Percentiles rank a stretch among this genome's conserved stretches.
Evolutionary conservation across 2,888 invertebrate genomes (phyloP).

Genomic region (Yponomeuta sedellus): DNA sequence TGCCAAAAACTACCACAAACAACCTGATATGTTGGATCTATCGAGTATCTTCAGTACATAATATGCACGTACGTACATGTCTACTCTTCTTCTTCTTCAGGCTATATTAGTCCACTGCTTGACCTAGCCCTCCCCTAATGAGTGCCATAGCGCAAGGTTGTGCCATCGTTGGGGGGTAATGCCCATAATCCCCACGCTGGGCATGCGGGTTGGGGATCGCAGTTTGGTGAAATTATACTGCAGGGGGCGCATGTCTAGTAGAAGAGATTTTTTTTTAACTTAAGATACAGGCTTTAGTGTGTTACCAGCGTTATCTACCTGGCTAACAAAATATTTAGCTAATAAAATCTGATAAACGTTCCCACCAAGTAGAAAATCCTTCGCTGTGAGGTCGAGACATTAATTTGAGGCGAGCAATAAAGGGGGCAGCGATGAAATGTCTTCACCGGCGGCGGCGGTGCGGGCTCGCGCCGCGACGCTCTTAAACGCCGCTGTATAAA

Average conservation of each 20-base stretch:
- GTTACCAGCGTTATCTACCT: not conserved
- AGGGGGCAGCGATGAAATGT: constrained; percentile 58
- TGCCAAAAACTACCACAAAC: not conserved
- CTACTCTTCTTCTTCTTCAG: too few relatives aligned
- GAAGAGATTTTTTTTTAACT: not conserved
- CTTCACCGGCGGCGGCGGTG: constrained; percentile 43
- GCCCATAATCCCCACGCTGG: too few relatives aligned
- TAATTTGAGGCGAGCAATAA: constrained; percentile 74
- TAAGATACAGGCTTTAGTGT: not conserved
- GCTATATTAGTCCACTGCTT: too few relatives aligned
- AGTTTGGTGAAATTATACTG: too few relatives aligned
- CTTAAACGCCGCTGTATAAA: constrained; percentile 65
- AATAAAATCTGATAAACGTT: constrained; percentile 65
- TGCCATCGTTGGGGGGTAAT: too few relatives aligned
- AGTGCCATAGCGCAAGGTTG: too few relatives aligned
- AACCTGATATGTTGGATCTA: not conserved
- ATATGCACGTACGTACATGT: not conserved
- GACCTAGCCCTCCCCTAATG: too few relatives aligned
- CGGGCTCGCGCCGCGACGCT: constrained; percentile 44
- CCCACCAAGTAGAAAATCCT: constrained; percentile 65
- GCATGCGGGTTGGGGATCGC: too few relatives aligned
- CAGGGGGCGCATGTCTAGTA: too few relatives aligned
- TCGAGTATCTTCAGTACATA: not conserved
- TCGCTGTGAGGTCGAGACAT: constrained; percentile 62
- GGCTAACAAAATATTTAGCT: constrained; percentile 34